These are phyloP conservation scores for Anguilla anguilla DNA, from an alignment of 2,797 vertebrate genomes.

Conservation along the genomic window DNA sequence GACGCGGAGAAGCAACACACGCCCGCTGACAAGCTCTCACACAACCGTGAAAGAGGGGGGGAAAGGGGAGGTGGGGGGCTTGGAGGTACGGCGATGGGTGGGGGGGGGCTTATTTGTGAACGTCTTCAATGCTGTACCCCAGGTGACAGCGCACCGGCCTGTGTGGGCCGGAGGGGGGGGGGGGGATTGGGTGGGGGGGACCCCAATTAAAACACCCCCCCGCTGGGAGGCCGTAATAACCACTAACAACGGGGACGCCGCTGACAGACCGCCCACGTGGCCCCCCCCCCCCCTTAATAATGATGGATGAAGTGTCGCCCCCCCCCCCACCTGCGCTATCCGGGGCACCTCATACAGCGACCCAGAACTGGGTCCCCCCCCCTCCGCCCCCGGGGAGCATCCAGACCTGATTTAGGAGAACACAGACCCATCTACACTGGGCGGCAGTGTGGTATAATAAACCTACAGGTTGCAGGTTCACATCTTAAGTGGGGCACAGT, in stretches of 20 bases:
- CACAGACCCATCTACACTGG: no score
- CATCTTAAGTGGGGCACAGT: neutral
- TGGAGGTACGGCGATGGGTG: neutral
- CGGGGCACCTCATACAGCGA: neutral
- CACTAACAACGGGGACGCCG: slow-evolving; percentile 45
- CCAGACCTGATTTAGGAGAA: no score
- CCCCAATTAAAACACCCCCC: slow-evolving; percentile 75
- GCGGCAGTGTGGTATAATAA: neutral
- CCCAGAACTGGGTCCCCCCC: neutral
- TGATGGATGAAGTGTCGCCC: slow-evolving; percentile 73
- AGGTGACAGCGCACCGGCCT: neutral
- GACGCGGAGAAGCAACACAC: slow-evolving; percentile 47
- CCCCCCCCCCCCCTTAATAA: slow-evolving; percentile 56
- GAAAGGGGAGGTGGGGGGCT: no score
- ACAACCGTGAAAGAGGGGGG: neutral
- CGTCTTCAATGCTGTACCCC: neutral
- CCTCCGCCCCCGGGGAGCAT: no score
- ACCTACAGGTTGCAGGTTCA: neutral
- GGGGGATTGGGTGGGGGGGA: slow-evolving; percentile 15
- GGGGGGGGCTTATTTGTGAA: neutral
- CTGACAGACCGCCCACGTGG: slow-evolving; percentile 73
- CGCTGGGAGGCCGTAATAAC: slow-evolving; percentile 61
- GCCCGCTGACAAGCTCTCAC: slow-evolving; percentile 54
- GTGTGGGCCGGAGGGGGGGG: neutral
- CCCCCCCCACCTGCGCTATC: slow-evolving; percentile 45